These are phyloP conservation scores for Ondatra zibethicus DNA, from an alignment of 2,113 vertebrate species.

Conservation along the genomic window DNA sequence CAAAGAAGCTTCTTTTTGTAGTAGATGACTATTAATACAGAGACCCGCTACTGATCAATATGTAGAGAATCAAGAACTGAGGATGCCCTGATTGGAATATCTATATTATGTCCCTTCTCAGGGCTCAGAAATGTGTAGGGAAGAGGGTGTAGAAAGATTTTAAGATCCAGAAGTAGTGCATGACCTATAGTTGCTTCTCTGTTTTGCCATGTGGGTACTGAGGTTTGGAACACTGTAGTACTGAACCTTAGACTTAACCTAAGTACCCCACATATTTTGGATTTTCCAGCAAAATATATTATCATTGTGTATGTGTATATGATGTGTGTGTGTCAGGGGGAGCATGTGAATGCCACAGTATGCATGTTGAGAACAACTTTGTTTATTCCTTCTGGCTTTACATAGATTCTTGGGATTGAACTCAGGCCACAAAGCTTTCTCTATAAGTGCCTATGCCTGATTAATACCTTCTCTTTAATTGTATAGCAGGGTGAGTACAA, in stretches of 20 bases:
- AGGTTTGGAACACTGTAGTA: neutral
- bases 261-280: neutral
- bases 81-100: neutral
- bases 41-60: neutral
- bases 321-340: neutral
- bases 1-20: neutral
- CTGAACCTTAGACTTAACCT: neutral
- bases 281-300: neutral
- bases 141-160: neutral
- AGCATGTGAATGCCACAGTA: neutral
- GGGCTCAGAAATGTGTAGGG: neutral
- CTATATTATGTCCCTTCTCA: neutral
- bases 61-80: neutral
- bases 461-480: neutral
- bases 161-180: neutral
- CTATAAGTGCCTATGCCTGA: neutral
- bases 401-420: too few relatives aligned
- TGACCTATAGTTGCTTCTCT: neutral
- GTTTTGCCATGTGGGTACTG: neutral
- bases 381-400: neutral
- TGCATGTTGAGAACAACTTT: neutral
- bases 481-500: too few relatives aligned
- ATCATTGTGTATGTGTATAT: neutral
- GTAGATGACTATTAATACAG: neutral
- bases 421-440: neutral